Base-by-base conservation (phyloP, 2,113 vertebrate species). In the Neodon shergylaensis region DNA sequence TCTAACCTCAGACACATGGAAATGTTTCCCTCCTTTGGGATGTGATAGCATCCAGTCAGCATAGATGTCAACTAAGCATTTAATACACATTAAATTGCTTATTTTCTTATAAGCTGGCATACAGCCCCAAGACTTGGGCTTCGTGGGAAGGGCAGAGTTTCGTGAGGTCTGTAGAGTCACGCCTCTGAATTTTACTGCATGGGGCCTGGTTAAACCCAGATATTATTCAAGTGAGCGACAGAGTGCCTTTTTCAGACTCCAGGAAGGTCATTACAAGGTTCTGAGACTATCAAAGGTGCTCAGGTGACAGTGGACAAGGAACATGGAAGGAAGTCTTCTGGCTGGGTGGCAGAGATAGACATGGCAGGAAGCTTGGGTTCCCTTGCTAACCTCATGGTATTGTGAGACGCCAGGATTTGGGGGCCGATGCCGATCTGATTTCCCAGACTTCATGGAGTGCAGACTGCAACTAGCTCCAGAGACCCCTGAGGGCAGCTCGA, bases 261-360 rank as follows among this genome's bases (percentile, higher is more conserved):
- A 33, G 10, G 8, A 47, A 52, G n/a, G 7, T 9, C 3, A 33
- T 61, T 31, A 28, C 44, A 8, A 36, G 63, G 10, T 42, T 79
- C 47, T 44, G 65, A 66, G 95, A 92, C 72, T 96, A 95, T 96
- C 94, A 92, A 91, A 94, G 0, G 0, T 89, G 65, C 92, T 81
- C 87, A 85, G 95, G 95, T 94, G 96, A 97, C 97, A 97, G 87
- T 82, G 90, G 92, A 65, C 3, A 22, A 70, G 85, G 0, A 26
- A 16, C 44, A 28, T 13, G 66, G 73, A 85, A 24, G 33, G 83
- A 90, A 95, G 95, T 33, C 95, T 70, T 95, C 92, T 93, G 93
- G 94, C 68, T 66, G 82, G 61, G 85, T 0, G 12, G 36, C 0
- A 1, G 58, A 70, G 61, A 44, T 91, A 81, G 95, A 95, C 94